phyloP scores from a whole-genome alignment of 1,140 invertebrate genomes.

The Penaeus indicus region DNA sequence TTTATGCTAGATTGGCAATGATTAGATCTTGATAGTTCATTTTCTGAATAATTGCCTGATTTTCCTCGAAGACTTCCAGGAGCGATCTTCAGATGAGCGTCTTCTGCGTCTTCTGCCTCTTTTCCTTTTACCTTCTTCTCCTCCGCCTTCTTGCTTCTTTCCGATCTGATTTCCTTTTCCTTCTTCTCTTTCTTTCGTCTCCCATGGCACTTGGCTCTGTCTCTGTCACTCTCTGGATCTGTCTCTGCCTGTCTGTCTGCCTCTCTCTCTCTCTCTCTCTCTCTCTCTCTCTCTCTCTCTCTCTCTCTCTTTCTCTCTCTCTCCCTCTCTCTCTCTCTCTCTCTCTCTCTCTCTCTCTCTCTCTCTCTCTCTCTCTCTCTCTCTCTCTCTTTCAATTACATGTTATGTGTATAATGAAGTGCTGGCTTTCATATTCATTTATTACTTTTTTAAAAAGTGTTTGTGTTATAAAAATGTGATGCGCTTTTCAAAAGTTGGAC shows the following conservation, averaged over 20 bases:
- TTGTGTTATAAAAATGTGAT: no score
- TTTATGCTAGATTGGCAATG: slow-evolving; percentile 46
- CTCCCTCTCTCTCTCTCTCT: neutral
- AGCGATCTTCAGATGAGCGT: neutral
- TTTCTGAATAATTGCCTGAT: slow-evolving; percentile 55
- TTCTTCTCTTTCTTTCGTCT: neutral
- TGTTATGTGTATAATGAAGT: no score
- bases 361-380: neutral
- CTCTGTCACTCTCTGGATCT: neutral
- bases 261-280: neutral
- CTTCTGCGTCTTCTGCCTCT: neutral
- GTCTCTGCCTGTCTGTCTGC: neutral
- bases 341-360: neutral
- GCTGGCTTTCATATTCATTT: no score
- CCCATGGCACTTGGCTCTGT: neutral
- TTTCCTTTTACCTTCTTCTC: neutral
- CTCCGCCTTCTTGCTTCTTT: neutral
- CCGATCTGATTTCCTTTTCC: neutral
- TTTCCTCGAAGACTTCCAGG: neutral
- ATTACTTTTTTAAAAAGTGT: no score
- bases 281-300: no score
- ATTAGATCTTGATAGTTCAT: slow-evolving; percentile 46
- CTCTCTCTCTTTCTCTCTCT: neutral
- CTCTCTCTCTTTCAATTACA: slow-evolving; percentile 5
- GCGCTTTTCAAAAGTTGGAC: no score